Evolutionary conservation across 2,888 invertebrate species (phyloP), one percentile per base, ranked within the genome.

Genomic region (Ichneumon xanthorius): DNA sequence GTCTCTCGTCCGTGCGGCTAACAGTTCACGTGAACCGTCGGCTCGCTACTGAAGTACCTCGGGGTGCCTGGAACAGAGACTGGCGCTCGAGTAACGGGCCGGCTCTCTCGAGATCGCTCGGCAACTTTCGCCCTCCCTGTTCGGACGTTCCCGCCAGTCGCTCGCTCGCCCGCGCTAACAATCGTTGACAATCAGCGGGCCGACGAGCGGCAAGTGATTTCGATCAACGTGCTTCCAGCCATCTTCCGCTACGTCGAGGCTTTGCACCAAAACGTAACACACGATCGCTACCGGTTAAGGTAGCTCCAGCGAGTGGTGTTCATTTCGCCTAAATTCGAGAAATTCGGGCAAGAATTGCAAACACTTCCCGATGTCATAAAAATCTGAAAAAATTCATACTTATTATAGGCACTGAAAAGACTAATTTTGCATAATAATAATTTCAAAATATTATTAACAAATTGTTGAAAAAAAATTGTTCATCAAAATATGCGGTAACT

Each of bases 111-210:
- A 48, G 73, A 68, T 76, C 71, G 77, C 76, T 85, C 85, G 85
- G 85, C 77, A 77, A 85, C 90, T 89, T 87, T 89, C 89, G 90
- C 82, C 82, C 84, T 88, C 81, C 80, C 72, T 55, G 83, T 85
- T 90, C 90, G 89, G 87, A 72, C 80, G 53, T 88, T 85, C 88
- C 87, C 89, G 89, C 75, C 67, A 61, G 70, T 58, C 45, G 40
- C 70, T 61, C 50, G 48, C 75, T 79, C 65, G 6, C 72, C 11
- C 55, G 73, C 73, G 76, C 76, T 78, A 6, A 58, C 63, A 22
- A 84, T 76, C 14, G 22, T 58, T 48, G n/a, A 63, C 50, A 53
- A 70, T 82, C 16, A 73, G 26, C 61, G 7, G 61, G 22, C 14
- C 61, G 26, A 19, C 22, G 22, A 14, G 30, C 22, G 22, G 30